These are phyloP conservation scores for Ips typographus DNA, from an alignment of 1,140 invertebrate genomes.

Conservation along the genomic window DNA sequence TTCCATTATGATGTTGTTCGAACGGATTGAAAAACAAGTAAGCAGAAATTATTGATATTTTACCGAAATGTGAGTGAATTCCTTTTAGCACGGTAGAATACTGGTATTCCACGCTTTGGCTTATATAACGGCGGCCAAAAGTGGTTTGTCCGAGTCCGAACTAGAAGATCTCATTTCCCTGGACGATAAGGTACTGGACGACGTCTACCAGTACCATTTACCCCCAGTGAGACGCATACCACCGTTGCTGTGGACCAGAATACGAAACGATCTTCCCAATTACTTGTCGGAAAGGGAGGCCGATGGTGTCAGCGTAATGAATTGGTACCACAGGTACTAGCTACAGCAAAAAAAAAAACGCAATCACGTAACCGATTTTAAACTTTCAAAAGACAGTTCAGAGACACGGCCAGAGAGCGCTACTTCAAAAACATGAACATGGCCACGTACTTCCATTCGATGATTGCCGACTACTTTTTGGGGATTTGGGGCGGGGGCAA, in stretches of 20 bases:
- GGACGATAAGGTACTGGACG: conserved; percentile 91
- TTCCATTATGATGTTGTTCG: conserved; percentile 95
- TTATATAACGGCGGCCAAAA: conserved; percentile 92
- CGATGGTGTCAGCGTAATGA: conserved; percentile 94
- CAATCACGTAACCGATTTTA: conserved; percentile 5
- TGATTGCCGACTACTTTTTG: conserved; percentile 96
- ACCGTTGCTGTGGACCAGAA: conserved; percentile 93
- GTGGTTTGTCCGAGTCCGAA: conserved; percentile 90
- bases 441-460: conserved; percentile 94
- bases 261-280: conserved; percentile 91
- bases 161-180: conserved; percentile 92
- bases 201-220: conserved; percentile 98
- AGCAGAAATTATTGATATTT: neutral
- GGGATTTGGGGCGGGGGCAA: conserved; percentile 94
- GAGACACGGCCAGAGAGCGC: conserved; percentile 88
- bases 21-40: conserved; percentile 89
- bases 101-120: conserved; percentile 92
- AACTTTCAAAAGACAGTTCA: conserved; percentile 79
- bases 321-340: conserved; percentile 82
- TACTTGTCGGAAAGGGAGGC: conserved; percentile 96
- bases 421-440: conserved; percentile 98
- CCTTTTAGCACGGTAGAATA: conserved; percentile 78
- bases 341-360: neutral
- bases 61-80: neutral
- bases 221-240: conserved; percentile 94